Evolutionary conservation across 2,888 invertebrate genomes (phyloP).

Genomic region (Meiosimyza platycephala): DNA sequence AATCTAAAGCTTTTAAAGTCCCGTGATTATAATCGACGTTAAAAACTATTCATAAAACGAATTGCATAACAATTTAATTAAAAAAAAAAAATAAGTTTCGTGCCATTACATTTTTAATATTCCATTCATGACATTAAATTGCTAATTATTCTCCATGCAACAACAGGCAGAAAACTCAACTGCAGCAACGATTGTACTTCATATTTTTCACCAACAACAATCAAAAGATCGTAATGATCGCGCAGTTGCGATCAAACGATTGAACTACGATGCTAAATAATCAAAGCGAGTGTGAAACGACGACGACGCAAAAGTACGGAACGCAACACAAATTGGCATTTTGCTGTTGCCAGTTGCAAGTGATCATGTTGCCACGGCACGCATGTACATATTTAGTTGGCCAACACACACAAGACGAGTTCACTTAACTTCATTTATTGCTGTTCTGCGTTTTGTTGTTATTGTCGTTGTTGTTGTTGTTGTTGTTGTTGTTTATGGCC

Average conservation of each 20-base stretch:
- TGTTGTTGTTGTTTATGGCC: not conserved
- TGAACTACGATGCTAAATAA: not conserved
- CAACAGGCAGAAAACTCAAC: not conserved
- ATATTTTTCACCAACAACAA: not conserved
- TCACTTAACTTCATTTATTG: slow-evolving; percentile 11
- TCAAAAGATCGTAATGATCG: too few relatives aligned
- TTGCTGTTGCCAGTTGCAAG: not conserved
- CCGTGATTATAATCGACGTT: too few relatives aligned
- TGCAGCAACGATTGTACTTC: not conserved
- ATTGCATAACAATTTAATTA: too few relatives aligned
- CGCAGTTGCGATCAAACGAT: too few relatives aligned
- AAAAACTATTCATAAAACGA: too few relatives aligned
- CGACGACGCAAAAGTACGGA: not conserved
- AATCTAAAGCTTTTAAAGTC: too few relatives aligned
- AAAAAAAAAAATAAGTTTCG: too few relatives aligned
- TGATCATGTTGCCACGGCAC: not conserved
- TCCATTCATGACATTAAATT: slow-evolving; percentile 20
- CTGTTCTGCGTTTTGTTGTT: not conserved
- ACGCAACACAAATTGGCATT: slow-evolving; percentile 10
- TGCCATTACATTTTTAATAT: not conserved
- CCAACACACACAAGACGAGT: not conserved
- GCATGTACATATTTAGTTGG: not conserved
- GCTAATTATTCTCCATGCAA: not conserved
- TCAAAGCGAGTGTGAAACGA: not conserved
- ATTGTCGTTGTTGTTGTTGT: slow-evolving; percentile 6